Conservation (phyloP, 2,888 invertebrate genomes). For the Nematopogon swammerdamellus region DNA sequence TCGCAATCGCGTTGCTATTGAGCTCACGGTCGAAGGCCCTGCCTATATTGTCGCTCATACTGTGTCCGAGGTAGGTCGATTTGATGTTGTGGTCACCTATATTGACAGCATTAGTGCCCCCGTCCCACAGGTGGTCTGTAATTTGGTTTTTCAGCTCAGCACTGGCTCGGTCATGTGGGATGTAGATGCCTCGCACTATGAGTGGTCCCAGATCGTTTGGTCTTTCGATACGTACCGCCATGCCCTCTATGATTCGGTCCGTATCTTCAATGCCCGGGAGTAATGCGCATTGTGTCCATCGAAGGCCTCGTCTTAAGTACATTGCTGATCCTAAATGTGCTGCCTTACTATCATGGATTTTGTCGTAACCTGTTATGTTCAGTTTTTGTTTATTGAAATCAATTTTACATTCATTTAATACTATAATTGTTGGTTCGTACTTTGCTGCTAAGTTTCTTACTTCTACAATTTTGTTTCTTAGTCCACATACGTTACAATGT, state of each 20-base stretch:
- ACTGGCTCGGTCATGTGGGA: background rate
- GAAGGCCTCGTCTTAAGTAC: background rate
- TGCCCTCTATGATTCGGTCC: background rate
- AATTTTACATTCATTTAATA: background rate
- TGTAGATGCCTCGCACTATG: too few species aligned
- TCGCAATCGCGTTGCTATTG: background rate
- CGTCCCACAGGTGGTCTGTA: background rate
- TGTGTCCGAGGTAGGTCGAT: background rate
- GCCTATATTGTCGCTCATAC: background rate
- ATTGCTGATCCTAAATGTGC: background rate
- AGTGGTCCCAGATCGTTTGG: too few species aligned
- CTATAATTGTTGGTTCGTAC: background rate
- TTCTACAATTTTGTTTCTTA: background rate
- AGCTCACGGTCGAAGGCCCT: background rate
- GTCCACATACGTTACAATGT: background rate
- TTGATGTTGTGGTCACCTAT: background rate
- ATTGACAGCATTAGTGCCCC: background rate
- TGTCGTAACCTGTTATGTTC: background rate
- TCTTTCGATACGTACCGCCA: background rate
- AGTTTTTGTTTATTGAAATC: background rate
- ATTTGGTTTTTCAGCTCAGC: background rate
- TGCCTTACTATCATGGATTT: background rate
- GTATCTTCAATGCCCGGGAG: background rate
- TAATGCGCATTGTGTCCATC: background rate
- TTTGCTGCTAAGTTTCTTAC: background rate